A percentile compares a stretch with the other conserved stretches of the same genome.
Evolutionary conservation across 2,888 invertebrate genomes (phyloP).

Genomic region (Meiosimyza decipiens): DNA sequence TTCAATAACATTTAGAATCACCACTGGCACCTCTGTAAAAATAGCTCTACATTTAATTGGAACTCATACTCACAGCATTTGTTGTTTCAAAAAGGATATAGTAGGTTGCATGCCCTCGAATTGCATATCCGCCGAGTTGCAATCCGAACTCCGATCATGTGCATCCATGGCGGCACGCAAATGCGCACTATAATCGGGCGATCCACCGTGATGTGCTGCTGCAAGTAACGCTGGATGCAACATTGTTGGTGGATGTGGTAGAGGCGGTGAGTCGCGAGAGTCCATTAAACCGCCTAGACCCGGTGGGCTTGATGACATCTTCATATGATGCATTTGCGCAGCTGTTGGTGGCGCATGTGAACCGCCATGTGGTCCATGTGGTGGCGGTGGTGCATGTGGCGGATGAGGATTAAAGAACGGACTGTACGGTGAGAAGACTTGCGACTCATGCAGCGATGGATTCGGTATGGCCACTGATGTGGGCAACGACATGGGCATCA

Average conservation of each 20-base stretch:
- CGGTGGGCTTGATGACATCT: constrained; percentile 71
- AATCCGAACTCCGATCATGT: constrained; percentile 88
- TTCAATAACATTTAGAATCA: constrained; percentile 10
- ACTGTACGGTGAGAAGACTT: constrained; percentile 91
- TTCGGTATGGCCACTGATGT: constrained; percentile 97
- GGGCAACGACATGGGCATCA: constrained; percentile 89
- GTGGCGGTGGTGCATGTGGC: constrained; percentile 61
- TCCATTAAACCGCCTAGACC: constrained; percentile 73
- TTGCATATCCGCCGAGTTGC: constrained; percentile 88
- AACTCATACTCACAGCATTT: constrained; percentile 54
- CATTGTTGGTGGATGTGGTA: constrained; percentile 86
- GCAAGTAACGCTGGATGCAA: constrained; percentile 87
- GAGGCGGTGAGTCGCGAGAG: constrained; percentile 84
- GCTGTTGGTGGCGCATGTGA: constrained; percentile 68
- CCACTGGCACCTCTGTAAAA: too few species aligned
- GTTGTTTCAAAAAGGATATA: constrained; percentile 88
- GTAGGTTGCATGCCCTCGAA: constrained; percentile 95
- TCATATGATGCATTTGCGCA: constrained; percentile 66
- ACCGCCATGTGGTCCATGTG: constrained; percentile 67
- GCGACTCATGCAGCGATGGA: constrained; percentile 93
- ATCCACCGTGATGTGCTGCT: constrained; percentile 83
- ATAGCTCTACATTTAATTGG: background rate
- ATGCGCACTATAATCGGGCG: constrained; percentile 80
- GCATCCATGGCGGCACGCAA: constrained; percentile 81
- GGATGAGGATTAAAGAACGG: constrained; percentile 82